Evolutionary conservation across 1,140 invertebrate genomes (phyloP).

Genomic region (Pomphorhynchus laevis): DNA sequence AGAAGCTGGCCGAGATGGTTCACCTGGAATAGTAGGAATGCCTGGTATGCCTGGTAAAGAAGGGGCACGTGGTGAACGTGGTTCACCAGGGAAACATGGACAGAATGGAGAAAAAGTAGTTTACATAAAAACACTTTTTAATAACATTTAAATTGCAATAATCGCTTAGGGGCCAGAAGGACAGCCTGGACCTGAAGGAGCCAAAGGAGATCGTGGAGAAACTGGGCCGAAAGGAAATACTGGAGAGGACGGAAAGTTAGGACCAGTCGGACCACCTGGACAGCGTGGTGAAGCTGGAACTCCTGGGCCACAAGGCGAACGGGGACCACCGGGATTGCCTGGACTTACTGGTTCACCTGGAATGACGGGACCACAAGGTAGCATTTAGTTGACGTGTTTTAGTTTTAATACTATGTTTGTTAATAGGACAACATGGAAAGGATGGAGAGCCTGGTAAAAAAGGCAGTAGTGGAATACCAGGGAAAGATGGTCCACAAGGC

Average conservation of each 20-base stretch:
- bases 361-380: no score
- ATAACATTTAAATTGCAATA: no score
- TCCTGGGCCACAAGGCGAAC: constrained; percentile 24
- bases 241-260: constrained; percentile 15
- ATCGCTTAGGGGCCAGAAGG: constrained; percentile 27
- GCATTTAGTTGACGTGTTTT: no score
- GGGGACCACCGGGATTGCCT: constrained; percentile 1
- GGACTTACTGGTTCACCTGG: constrained; percentile 4
- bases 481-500: constrained; percentile 1
- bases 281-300: constrained; percentile 30
- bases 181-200: constrained; percentile 28
- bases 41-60: not conserved
- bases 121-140: not conserved
- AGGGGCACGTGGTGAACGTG: not conserved
- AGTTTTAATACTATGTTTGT: no score
- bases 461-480: constrained; percentile 9
- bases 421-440: constrained; percentile 29
- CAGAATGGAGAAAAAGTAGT: no score
- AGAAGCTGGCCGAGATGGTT: not conserved
- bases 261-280: constrained; percentile 27
- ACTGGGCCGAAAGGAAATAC: constrained; percentile 13
- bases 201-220: constrained; percentile 34
- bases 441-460: not conserved
- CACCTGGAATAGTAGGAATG: not conserved
- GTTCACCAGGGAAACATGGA: not conserved